These are phyloP conservation scores for Smittia aterrima DNA, from an alignment of 2,888 invertebrate species.

Conservation along the genomic window DNA sequence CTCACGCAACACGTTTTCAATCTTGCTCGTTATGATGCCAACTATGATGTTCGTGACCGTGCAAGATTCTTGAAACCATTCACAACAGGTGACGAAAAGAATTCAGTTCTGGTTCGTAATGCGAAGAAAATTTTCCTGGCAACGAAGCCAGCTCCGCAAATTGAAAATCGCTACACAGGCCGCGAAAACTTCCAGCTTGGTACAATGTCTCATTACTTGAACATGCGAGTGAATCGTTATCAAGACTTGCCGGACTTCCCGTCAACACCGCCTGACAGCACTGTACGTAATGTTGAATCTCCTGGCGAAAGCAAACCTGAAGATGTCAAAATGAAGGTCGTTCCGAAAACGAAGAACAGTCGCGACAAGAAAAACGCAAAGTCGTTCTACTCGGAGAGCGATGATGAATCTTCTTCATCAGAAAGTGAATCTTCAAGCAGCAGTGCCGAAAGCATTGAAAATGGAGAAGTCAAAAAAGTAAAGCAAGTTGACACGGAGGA, in stretches of 20 bases:
- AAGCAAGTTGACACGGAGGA: slow-evolving; percentile 40
- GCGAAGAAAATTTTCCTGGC: slow-evolving; percentile 85
- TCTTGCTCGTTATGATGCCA: slow-evolving; percentile 93
- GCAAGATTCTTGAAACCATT: slow-evolving; percentile 85
- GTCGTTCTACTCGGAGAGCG: slow-evolving; percentile 64
- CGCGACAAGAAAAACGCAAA: slow-evolving; percentile 56
- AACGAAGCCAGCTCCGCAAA: slow-evolving; percentile 88
- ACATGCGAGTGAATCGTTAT: slow-evolving; percentile 82
- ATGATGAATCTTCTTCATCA: slow-evolving; percentile 47
- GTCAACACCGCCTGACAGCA: slow-evolving; percentile 67
- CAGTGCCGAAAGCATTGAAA: slow-evolving; percentile 46
- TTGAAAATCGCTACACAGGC: slow-evolving; percentile 81
- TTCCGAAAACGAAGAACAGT: slow-evolving; percentile 45
- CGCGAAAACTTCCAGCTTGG: slow-evolving; percentile 89
- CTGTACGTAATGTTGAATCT: slow-evolving; percentile 71
- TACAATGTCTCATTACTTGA: slow-evolving; percentile 91
- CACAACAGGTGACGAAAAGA: slow-evolving; percentile 61
- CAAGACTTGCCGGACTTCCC: slow-evolving; percentile 85
- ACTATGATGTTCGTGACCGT: slow-evolving; percentile 95
- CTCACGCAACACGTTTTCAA: slow-evolving; percentile 92
- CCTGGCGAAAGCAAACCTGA: slow-evolving; percentile 45
- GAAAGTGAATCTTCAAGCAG: slow-evolving; percentile 47
- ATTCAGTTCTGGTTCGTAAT: slow-evolving; percentile 61
- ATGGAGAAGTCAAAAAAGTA: slow-evolving; percentile 43
- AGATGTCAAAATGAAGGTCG: slow-evolving; percentile 32